phyloP scores from a whole-genome alignment of 2,797 vertebrate genomes.

The Microhierax caerulescens region DNA sequence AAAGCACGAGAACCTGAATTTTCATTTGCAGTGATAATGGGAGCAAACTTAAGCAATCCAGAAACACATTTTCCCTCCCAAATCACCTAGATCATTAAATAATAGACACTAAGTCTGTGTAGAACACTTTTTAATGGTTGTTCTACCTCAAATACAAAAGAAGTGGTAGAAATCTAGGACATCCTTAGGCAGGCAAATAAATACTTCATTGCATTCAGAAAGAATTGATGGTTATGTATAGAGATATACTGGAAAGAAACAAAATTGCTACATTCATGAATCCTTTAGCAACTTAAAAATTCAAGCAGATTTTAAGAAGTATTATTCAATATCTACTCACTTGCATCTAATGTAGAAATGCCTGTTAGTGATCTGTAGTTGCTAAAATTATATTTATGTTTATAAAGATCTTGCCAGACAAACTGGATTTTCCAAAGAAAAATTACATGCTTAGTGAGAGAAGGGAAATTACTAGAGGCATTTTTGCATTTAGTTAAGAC shows the following conservation, averaged over 20 bases:
- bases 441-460: background rate
- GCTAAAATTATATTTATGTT: constrained; percentile 28
- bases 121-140: background rate
- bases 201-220: background rate
- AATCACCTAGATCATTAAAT: background rate
- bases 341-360: background rate
- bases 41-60: background rate
- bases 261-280: background rate
- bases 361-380: background rate
- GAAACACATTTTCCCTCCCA: background rate
- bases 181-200: background rate
- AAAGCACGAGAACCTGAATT: background rate
- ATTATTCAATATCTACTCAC: background rate
- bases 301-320: background rate
- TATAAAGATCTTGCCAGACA: constrained; percentile 11
- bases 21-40: background rate
- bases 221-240: background rate
- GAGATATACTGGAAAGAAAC: background rate
- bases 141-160: background rate
- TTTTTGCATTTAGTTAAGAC: background rate
- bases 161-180: background rate
- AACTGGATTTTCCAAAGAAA: constrained; percentile 21
- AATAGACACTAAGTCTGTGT: background rate
- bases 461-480: background rate
- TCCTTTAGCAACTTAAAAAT: background rate